Evolutionary conservation across 2,888 invertebrate genomes (phyloP), one percentile per base, ranked within the genome.

Genomic region (Macrophya alboannulata): DNA sequence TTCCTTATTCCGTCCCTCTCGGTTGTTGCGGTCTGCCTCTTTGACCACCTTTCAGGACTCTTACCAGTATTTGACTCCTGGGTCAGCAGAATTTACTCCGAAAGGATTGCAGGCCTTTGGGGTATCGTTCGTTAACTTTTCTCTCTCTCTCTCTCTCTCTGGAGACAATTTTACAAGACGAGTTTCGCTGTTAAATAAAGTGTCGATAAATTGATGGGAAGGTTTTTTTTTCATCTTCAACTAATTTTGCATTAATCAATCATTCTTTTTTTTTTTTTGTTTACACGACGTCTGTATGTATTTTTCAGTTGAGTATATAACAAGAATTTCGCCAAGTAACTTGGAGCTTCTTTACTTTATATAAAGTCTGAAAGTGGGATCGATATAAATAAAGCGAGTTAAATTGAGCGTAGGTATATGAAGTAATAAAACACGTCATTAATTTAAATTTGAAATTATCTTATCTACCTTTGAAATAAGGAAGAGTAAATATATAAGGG

Each of bases 41-140:
- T 71, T 71, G 37, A 71, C 71, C 71, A 71, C 31, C 71, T 37
- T 71, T 71, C 37, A 40, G 37, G 48, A 76, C 21, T 45, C 71
- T 71, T 40, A 71, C 37, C 12, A n/a, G 37, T 55, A 48, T 55
- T 48, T 21, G 37, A 79, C 55, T 79, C 17, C 79, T 79, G 55
- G 79, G 79, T 79, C 79, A 55, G 55, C 79, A 59, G 55, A 55
- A 79, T 21, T 59, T 55, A 62, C 25, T 62, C 25, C 62, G 4
- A 62, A n/a, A 25, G 48, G 25, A 9, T 48, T 48, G 48, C 2
- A 8, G 10, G 17, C n/a, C 43, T 10, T 15, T 10, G 43, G 21
- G 43, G 43, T n/a, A 9, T 5, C 43, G 17, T 40, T 40, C 72
- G 10, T 45, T 25, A 12, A 31, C 31, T 31, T 31, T 3, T 21